These are phyloP conservation scores for Sigmodon hispidus DNA, from an alignment of 2,113 vertebrate species.

Conservation along the genomic window DNA sequence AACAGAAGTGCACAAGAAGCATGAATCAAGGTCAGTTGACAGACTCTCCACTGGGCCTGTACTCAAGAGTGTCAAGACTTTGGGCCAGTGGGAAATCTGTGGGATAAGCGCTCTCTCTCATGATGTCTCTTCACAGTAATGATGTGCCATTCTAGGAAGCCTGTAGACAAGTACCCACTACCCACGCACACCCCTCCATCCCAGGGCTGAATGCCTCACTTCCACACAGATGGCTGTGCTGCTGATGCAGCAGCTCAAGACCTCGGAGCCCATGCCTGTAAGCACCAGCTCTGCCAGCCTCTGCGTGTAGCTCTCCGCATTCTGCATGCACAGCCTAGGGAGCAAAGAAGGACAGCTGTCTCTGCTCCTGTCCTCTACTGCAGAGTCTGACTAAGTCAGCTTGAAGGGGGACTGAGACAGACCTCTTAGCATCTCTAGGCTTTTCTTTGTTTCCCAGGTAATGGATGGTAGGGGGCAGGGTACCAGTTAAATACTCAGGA, in stretches of 20 bases:
- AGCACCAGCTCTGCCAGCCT: slow-evolving; percentile 68
- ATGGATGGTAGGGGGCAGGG: neutral
- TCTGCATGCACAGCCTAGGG: slow-evolving; percentile 27
- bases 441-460: neutral
- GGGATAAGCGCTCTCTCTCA: too few relatives aligned
- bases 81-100: neutral
- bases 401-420: rapidly evolving
- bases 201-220: neutral
- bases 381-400: neutral
- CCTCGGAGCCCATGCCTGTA: slow-evolving; percentile 25
- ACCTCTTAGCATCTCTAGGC: neutral
- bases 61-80: neutral
- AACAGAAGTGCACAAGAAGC: neutral
- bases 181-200: rapidly evolving
- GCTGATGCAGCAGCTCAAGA: slow-evolving; percentile 64
- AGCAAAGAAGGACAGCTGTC: rapidly evolving
- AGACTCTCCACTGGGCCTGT: neutral
- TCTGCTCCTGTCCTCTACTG: rapidly evolving
- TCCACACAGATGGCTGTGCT: slow-evolving; percentile 63
- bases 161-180: rapidly evolving
- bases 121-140: neutral
- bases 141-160: neutral
- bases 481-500: neutral
- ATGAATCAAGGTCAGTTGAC: neutral
- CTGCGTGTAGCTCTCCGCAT: neutral